These are phyloP conservation scores for Anastrepha ludens DNA, from an alignment of 1,140 invertebrate genomes.

Conservation along the genomic window DNA sequence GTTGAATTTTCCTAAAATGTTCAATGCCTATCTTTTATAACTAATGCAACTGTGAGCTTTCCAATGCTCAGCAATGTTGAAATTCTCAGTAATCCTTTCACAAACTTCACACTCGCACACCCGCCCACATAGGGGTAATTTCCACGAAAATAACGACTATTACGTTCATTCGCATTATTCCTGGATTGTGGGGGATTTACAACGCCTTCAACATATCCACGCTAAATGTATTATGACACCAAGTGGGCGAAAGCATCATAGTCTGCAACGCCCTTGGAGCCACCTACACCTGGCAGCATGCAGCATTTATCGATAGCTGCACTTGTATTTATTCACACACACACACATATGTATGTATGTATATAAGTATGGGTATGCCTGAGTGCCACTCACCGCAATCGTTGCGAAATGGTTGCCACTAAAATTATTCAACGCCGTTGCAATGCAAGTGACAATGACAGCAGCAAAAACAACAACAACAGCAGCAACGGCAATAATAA, in stretches of 20 bases:
- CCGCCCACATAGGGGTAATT: neutral
- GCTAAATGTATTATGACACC: neutral
- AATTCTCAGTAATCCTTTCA: no score
- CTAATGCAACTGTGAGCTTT: no score
- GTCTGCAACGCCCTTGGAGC: neutral
- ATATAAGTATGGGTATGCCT: neutral
- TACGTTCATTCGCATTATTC: neutral
- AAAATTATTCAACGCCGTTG: constrained; percentile 13
- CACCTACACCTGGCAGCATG: neutral
- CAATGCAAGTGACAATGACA: constrained; percentile 26
- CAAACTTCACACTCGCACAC: no score
- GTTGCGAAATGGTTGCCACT: neutral
- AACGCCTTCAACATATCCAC: neutral
- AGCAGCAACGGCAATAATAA: neutral
- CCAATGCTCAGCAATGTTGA: no score
- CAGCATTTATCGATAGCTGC: neutral
- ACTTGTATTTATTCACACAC: neutral
- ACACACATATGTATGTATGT: no score
- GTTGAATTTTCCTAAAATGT: no score
- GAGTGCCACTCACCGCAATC: neutral
- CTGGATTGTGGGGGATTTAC: neutral
- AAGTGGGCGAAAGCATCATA: neutral
- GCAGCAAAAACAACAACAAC: constrained; percentile 2
- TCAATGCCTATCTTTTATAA: no score
- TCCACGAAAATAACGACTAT: neutral